Evolutionary conservation across 1,140 invertebrate species (phyloP).

Genomic region (Ericerus pela): DNA sequence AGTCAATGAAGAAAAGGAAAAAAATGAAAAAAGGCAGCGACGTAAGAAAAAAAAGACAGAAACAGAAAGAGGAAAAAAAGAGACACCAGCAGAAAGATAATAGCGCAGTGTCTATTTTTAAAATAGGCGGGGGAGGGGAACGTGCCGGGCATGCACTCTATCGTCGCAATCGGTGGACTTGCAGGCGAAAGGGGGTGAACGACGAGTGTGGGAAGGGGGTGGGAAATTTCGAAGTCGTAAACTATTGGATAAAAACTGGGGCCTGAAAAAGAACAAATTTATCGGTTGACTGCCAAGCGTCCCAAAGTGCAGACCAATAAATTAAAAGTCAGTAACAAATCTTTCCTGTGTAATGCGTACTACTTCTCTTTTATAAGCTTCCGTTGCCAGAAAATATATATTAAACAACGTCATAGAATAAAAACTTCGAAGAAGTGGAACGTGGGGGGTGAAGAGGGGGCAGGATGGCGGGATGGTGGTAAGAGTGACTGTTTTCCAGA

Average conservation of each 20-base stretch:
- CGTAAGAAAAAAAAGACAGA: background rate
- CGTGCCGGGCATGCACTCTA: no score
- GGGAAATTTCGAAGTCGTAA: background rate
- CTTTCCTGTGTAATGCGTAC: constrained; percentile 11
- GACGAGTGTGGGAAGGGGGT: background rate
- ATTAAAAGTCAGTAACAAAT: constrained; percentile 12
- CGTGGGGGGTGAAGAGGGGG: no score
- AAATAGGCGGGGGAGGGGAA: background rate
- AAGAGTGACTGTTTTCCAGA: no score
- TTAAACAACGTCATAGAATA: constrained; percentile 12
- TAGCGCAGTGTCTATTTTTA: constrained; percentile 9
- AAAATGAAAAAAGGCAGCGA: background rate
- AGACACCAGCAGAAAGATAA: constrained; percentile 10
- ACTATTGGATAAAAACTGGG: constrained; percentile 11
- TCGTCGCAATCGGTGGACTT: no score
- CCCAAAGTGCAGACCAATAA: constrained; percentile 10
- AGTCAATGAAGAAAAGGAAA: no score
- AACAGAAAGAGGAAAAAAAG: background rate
- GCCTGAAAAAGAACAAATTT: constrained; percentile 12
- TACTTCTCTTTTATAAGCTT: constrained; percentile 12
- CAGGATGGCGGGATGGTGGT: no score
- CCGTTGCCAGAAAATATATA: constrained; percentile 12
- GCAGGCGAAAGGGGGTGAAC: background rate
- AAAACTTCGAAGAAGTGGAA: no score
- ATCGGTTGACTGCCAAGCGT: constrained; percentile 11